These are phyloP conservation scores for Cybosia mesomella DNA, from an alignment of 2,888 invertebrate species.

Conservation along the genomic window DNA sequence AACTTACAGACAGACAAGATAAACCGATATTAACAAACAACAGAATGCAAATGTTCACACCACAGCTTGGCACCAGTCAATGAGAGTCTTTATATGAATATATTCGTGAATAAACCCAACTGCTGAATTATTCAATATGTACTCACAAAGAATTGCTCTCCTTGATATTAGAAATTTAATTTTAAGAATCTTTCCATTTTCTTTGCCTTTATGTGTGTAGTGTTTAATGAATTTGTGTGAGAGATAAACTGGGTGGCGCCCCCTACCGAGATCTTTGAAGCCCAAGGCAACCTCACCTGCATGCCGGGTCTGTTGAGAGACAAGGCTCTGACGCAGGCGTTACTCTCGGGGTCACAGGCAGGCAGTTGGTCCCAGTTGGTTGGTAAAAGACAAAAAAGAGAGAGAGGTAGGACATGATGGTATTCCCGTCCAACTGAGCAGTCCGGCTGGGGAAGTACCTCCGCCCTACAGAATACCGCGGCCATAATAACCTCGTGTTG, in stretches of 20 bases:
- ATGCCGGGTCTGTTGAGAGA: no score
- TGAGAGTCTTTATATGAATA: constrained; percentile 58
- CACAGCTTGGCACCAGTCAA: constrained; percentile 33
- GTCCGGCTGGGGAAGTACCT: no score
- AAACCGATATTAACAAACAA: constrained; percentile 3
- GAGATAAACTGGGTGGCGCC: background rate
- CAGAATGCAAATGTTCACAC: constrained; percentile 35
- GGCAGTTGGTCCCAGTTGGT: no score
- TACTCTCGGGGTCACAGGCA: no score
- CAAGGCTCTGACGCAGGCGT: no score
- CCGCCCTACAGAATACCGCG: no score
- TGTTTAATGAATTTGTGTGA: constrained; percentile 1
- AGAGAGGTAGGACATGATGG: no score
- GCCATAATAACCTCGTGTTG: no score
- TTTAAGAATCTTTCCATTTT: constrained; percentile 27
- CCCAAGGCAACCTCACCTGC: no score
- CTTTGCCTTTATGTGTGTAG: background rate
- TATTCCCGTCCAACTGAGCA: no score
- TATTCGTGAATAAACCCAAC: constrained; percentile 59
- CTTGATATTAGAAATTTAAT: constrained; percentile 46
- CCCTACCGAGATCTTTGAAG: no score
- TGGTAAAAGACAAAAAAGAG: no score
- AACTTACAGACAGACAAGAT: constrained; percentile 19
- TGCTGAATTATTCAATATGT: constrained; percentile 42
- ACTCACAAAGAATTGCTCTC: constrained; percentile 28